phyloP scores from a whole-genome alignment of 2,888 invertebrate species.

The Conomelus anceps region DNA sequence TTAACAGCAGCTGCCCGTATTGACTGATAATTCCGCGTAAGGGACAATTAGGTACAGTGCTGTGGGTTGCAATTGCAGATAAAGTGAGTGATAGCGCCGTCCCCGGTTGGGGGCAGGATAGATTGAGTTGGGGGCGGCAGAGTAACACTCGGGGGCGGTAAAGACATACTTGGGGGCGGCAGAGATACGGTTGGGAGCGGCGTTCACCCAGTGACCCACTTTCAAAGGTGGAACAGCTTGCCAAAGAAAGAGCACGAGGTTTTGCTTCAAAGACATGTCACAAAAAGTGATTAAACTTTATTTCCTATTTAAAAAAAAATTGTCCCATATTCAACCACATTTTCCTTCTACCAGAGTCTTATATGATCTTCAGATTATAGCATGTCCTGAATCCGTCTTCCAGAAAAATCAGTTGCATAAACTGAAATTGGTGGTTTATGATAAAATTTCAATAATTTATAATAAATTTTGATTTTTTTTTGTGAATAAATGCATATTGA shows the following conservation, averaged over 20 bases:
- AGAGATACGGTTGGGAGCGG: background rate
- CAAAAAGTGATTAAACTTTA: background rate
- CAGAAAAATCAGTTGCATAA: background rate
- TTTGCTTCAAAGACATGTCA: background rate
- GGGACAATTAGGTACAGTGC: background rate
- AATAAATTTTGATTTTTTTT: too few relatives aligned
- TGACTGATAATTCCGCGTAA: background rate
- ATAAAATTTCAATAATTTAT: too few relatives aligned
- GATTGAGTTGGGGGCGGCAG: too few relatives aligned
- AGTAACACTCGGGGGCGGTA: background rate
- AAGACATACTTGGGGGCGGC: background rate
- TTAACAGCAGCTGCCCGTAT: background rate
- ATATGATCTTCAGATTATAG: background rate
- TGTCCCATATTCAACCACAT: background rate
- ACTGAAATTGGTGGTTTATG: background rate
- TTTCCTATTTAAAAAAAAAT: background rate
- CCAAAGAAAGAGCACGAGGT: background rate
- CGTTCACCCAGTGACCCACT: background rate
- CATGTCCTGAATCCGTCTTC: background rate
- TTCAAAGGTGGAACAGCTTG: background rate
- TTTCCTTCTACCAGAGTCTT: background rate
- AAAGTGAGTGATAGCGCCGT: background rate
- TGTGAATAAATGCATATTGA: too few relatives aligned
- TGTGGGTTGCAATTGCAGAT: background rate
- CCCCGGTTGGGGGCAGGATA: background rate